Evolutionary conservation across 2,888 invertebrate species (phyloP).

Genomic region (Buathra laborator): DNA sequence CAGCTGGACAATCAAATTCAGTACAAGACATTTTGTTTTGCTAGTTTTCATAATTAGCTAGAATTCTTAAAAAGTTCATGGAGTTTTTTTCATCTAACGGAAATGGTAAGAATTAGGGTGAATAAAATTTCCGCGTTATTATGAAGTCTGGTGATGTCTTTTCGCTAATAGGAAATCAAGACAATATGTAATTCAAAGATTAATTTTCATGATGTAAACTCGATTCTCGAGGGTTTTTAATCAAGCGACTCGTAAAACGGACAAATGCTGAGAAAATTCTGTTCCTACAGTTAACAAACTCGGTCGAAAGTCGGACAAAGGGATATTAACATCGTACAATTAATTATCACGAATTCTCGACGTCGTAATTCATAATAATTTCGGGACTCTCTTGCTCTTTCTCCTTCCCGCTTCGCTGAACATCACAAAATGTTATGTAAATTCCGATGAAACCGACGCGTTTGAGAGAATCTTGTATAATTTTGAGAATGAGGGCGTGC

Average conservation of each 20-base stretch:
- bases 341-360: not conserved
- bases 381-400: not conserved
- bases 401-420: not conserved
- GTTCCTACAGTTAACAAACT: not conserved
- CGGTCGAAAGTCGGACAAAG: not conserved
- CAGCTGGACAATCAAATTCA: not conserved
- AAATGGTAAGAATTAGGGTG: not conserved
- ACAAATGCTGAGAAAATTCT: not conserved
- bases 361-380: constrained; percentile 9
- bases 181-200: not conserved
- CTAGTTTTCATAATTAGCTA: too few species aligned
- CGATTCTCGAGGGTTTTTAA: not conserved
- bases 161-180: not conserved
- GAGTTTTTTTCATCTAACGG: too few species aligned
- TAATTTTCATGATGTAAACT: not conserved
- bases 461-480: constrained; percentile 48
- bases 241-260: not conserved
- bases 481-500: constrained; percentile 49
- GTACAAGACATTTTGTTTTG: not conserved
- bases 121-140: not conserved
- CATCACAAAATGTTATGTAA: constrained; percentile 2
- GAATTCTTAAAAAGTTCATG: not conserved
- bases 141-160: not conserved
- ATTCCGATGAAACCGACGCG: constrained; percentile 27
- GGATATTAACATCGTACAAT: not conserved